These are phyloP conservation scores for Chironomus tentans DNA, from an alignment of 2,888 invertebrate genomes.

Conservation along the genomic window DNA sequence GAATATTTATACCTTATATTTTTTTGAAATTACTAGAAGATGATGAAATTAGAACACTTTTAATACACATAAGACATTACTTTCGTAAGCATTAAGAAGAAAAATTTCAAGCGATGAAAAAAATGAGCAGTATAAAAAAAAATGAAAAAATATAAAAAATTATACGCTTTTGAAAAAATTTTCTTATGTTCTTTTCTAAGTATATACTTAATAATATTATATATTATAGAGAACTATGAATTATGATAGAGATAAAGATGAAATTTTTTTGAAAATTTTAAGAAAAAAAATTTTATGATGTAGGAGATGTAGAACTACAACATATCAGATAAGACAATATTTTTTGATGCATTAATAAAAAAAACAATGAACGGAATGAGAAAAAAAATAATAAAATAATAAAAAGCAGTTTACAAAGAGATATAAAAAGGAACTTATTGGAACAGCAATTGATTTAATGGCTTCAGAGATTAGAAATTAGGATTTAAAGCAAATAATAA, in stretches of 20 bases:
- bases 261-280: not conserved
- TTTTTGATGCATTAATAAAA: slow-evolving; percentile 22
- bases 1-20: too few relatives aligned
- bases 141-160: not conserved
- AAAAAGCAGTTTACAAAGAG: not conserved
- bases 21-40: too few relatives aligned
- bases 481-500: not conserved
- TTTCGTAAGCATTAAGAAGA: not conserved
- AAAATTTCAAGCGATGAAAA: not conserved
- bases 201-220: not conserved
- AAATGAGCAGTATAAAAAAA: not conserved
- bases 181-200: not conserved
- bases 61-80: too few relatives aligned
- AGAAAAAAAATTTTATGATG: not conserved
- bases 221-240: not conserved
- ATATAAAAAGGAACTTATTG: not conserved
- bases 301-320: slow-evolving; percentile 20
- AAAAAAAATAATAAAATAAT: not conserved
- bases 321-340: slow-evolving; percentile 27
- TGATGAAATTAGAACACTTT: too few relatives aligned
- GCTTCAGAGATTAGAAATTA: not conserved
- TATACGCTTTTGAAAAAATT: not conserved
- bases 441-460: not conserved
- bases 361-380: not conserved
- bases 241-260: not conserved